A percentile compares a stretch with the other conserved stretches of the same genome.
These are phyloP conservation scores for Pachypeltis micranthus DNA, from an alignment of 1,140 invertebrate species.

Conservation along the genomic window DNA sequence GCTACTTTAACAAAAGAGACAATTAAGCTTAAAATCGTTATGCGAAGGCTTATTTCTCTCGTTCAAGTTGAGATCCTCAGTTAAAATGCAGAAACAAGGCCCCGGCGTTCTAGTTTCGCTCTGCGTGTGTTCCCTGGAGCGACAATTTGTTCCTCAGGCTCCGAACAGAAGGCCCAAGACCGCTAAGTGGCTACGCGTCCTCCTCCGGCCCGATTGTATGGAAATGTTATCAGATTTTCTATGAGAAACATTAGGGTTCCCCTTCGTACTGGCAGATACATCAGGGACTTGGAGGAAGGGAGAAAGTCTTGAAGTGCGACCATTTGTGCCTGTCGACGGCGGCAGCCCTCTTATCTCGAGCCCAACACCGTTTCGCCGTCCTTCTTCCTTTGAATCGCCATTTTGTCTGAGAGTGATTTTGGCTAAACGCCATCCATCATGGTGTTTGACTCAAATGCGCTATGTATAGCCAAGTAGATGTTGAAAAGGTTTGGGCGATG, in stretches of 20 bases:
- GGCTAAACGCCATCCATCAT: no score
- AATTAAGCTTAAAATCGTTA: no score
- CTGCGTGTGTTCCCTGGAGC: neutral
- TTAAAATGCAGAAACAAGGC: neutral
- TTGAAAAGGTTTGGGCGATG: no score
- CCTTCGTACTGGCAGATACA: neutral
- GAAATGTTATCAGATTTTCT: slow-evolving; percentile 10
- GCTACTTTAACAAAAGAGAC: no score
- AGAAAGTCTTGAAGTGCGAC: slow-evolving; percentile 8
- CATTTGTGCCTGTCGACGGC: slow-evolving; percentile 5
- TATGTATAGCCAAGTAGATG: no score
- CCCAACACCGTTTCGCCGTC: neutral
- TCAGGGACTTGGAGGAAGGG: neutral
- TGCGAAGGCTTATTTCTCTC: no score
- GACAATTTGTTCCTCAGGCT: neutral
- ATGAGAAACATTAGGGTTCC: neutral
- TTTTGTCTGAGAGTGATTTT: neutral
- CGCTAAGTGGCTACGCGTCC: neutral
- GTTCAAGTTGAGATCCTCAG: no score
- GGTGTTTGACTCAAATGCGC: no score
- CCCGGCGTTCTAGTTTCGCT: neutral
- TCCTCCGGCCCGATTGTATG: neutral
- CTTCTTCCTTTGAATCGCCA: neutral
- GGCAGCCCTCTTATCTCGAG: neutral
- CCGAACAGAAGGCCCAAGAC: neutral